Conservation (phyloP, 2,797 vertebrate species). For the Botia almorhae region DNA sequence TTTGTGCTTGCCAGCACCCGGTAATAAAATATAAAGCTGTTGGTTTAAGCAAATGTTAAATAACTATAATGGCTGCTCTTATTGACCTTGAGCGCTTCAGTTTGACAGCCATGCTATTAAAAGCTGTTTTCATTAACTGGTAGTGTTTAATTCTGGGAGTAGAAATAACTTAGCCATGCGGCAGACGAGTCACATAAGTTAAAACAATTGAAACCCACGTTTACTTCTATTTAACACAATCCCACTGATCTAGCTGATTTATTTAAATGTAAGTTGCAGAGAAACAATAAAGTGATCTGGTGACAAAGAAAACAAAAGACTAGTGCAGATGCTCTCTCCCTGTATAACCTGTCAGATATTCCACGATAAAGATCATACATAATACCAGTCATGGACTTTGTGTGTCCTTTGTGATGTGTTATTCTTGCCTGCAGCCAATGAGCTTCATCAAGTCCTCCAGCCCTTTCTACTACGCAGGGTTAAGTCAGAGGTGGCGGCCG, state of each 20-base stretch:
- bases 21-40: neutral
- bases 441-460: constrained; percentile 86
- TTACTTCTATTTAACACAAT: neutral
- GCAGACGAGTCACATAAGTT: neutral
- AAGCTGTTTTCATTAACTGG: neutral
- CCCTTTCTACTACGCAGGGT: constrained; percentile 91
- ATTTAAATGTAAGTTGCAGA: neutral
- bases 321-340: neutral
- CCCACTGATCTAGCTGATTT: neutral
- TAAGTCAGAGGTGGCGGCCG: constrained; percentile 86
- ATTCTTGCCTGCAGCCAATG: constrained; percentile 75
- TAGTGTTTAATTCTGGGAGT: neutral
- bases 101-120: neutral
- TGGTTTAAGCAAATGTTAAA: neutral
- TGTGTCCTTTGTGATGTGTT: constrained; percentile 2
- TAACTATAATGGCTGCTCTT: neutral
- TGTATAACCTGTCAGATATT: constrained; percentile 2
- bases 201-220: neutral
- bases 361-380: neutral
- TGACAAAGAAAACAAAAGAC: neutral
- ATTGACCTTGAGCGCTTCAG: neutral
- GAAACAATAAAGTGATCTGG: neutral
- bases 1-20: no score
- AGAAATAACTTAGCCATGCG: neutral
- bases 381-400: neutral